Base-by-base conservation (phyloP, 2,797 vertebrate species). In the Erethizon dorsatum region DNA sequence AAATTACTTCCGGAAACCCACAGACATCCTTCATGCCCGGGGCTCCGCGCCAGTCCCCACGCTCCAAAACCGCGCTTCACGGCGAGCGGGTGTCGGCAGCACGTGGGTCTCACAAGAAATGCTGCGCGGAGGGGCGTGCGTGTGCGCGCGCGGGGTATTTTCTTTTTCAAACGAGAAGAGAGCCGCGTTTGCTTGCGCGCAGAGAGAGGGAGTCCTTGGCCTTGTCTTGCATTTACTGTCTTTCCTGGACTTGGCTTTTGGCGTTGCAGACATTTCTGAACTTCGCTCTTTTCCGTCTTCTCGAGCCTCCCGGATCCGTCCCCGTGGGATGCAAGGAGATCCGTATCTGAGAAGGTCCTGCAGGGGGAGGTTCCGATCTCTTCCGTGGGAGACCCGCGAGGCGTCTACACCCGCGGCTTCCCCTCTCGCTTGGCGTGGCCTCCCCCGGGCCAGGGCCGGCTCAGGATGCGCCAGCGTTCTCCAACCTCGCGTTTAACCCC, bases 391-490 rank as follows among this genome's bases (percentile, higher is more conserved):
- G 65, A 65, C 22, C 2, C 0, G 4, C 0, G 2, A 31, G 20
- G 50, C 20, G 31, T 73, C 41, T 10, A 15, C 24, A 28, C 57
- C 9, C 17, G 3, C 31, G 1, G 0, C 52, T 24, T 90, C 31
- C 14, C 17, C 71, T 2, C 47, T 0, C 2, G 28, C 7, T 56
- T 52, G 65, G 71, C 28, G 28, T 56, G 75, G 65, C 31, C 45
- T 84, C 6, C 0, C 3, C 7, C 2, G 45, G 6, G 69, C 86
- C 15, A 59, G 26, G 22, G 15, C 15, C 0, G 2, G 18, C 9
- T 0, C 12, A 26, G 63, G 33, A 13, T 50, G n/a, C 50, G 3
- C 3, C 37, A 5, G 15, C 1, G 0, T 45, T 50, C 45, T 94
- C 22, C 45, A 45, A 6, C 10, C 2, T 9, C 1, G 26, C 73